Base-by-base conservation (phyloP, 2,797 vertebrate genomes). In the Acipenser transmontanus region DNA sequence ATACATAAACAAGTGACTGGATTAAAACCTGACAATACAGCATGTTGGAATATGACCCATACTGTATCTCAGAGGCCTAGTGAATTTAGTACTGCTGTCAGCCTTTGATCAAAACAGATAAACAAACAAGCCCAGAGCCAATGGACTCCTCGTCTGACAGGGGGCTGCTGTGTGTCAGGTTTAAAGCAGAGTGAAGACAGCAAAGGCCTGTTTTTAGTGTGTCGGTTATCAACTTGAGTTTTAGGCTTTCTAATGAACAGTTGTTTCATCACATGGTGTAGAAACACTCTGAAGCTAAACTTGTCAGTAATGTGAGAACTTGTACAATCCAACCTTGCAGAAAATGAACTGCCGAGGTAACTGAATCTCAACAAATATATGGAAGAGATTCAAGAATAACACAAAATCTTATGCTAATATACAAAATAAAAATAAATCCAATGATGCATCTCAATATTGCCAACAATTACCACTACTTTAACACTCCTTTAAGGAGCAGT, bases 101-200 rank as follows among this genome's bases (percentile, higher is more conserved):
- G 12, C 12, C 54, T 57, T 57, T 57, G 54, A 57, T n/a, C 14
- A 13, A 57, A 57, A 57, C 54, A 57, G 54, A 57, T 57, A 57
- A 57, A 57, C 54, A 57, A 11, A 11, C 54, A 57, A 13, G 7
- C 54, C 1, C 14, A 13, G 54, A 13, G 12, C 34, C 34, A 13
- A n/a, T 57, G 54, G 12, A 11, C 54, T 57, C 34, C 54, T 57
- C 54, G 34, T 57, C 54, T 57, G n/a, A 57, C n/a, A 57, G 12
- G 12, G 12, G 54, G 54, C 54, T n/a, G 54, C 54, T 57, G 54
- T 57, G 54, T 57, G 54, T 57, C 54, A 57, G 54, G 9, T 57
- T 57, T 57, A 57, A 57, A 1, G 54, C 54, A 57, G 11, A 57
- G 6, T 57, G 54, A 57, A 57, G 54, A 57, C 2, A 57, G 54